Conservation (phyloP, 30 jellyfish, hydroid and myxozoan genomes). For the Pelagia noctiluca region DNA sequence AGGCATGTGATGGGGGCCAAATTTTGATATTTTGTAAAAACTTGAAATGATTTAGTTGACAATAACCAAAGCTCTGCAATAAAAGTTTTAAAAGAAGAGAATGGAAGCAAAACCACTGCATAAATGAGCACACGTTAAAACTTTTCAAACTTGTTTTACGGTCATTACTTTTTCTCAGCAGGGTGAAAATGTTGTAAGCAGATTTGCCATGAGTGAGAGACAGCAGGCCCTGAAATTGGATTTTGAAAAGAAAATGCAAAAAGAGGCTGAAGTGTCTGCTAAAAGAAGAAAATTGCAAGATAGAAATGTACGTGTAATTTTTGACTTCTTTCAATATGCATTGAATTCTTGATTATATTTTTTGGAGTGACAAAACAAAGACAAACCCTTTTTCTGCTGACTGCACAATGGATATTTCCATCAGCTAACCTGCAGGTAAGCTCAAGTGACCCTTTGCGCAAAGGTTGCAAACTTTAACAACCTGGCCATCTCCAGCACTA, state of each 20-base stretch:
- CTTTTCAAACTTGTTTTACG: neutral
- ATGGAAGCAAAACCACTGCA: too few species aligned
- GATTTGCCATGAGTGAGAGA: conserved; percentile 52
- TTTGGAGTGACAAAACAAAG: neutral
- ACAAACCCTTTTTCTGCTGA: neutral
- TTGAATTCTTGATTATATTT: neutral
- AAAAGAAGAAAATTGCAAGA: conserved; percentile 55
- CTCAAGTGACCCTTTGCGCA: neutral
- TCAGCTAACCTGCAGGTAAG: neutral
- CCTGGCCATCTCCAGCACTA: neutral
- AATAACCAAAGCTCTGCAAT: neutral
- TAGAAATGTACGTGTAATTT: conserved; percentile 15
- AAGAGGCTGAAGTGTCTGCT: conserved; percentile 41
- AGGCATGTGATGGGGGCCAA: too few species aligned
- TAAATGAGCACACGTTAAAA: neutral
- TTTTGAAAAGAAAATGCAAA: conserved; percentile 34
- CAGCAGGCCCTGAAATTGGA: conserved; percentile 42
- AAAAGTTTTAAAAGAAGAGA: neutral
- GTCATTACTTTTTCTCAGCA: neutral
- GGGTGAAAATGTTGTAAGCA: conserved; percentile 32
- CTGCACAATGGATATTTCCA: neutral
- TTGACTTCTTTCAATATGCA: neutral
- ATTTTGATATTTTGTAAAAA: too few species aligned
- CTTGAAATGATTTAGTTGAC: neutral
- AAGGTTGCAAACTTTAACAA: neutral